Percentiles rank a stretch among this genome's conserved stretches.
Evolutionary conservation across 2,797 vertebrate species (phyloP).

Genomic region (Acropternis orthonyx): DNA sequence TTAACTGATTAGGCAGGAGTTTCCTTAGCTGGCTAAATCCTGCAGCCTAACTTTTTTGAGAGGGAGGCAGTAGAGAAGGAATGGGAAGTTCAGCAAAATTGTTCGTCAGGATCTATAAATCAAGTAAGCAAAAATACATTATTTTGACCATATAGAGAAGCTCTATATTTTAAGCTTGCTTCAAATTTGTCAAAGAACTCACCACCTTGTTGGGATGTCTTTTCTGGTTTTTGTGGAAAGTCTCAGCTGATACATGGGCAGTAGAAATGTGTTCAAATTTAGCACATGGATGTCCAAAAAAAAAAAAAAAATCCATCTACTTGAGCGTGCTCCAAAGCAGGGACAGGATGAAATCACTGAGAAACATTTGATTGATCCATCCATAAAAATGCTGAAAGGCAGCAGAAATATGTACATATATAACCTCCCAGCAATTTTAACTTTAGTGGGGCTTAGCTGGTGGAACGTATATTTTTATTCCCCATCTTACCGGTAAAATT

Average conservation of each 20-base stretch:
- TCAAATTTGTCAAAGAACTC: not conserved
- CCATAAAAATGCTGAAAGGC: conserved; percentile 21
- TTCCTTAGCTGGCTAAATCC: not conserved
- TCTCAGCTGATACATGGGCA: not conserved
- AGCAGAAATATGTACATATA: conserved; percentile 5
- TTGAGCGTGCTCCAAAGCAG: not conserved
- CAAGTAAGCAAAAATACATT: not conserved
- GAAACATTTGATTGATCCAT: conserved; percentile 23
- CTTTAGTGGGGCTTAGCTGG: not conserved
- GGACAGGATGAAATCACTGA: conserved; percentile 18
- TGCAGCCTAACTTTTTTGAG: not conserved
- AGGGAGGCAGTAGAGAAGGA: not conserved
- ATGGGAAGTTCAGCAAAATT: not conserved
- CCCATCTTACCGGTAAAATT: not conserved
- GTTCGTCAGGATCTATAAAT: not conserved
- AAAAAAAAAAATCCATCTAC: not conserved
- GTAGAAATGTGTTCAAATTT: not conserved
- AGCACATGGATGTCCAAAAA: not conserved
- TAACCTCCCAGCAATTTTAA: conserved; percentile 4
- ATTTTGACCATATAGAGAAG: not conserved
- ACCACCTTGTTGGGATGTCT: not conserved
- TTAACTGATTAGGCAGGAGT: not conserved
- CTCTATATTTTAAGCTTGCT: not conserved
- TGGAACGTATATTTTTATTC: not conserved
- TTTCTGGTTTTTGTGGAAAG: not conserved